These are phyloP conservation scores for Limnothrissa miodon DNA, from an alignment of 2,113 vertebrate species.

Conservation along the genomic window DNA sequence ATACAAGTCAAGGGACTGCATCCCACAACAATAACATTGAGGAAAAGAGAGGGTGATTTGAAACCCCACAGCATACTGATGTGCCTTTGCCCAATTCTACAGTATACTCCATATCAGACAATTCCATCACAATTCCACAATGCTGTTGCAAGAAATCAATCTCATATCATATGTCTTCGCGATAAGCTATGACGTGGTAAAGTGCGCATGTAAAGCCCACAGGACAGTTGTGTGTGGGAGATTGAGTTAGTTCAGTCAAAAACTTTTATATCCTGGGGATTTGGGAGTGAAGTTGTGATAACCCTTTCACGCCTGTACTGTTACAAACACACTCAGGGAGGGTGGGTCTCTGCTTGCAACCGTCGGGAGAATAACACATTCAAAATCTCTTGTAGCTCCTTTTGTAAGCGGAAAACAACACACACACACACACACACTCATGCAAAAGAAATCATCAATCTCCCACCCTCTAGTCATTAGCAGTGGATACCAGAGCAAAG, in stretches of 20 bases:
- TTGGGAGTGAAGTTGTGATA: neutral
- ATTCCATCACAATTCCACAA: neutral
- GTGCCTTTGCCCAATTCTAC: neutral
- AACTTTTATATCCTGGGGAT: neutral
- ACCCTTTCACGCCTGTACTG: neutral
- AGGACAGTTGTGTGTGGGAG: neutral
- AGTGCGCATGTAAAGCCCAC: neutral
- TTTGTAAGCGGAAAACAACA: neutral
- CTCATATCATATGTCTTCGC: neutral
- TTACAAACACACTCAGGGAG: neutral
- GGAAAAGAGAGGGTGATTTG: neutral
- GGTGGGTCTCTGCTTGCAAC: neutral
- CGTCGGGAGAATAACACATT: neutral
- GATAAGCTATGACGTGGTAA: neutral
- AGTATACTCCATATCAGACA: neutral
- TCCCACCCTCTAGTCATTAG: neutral
- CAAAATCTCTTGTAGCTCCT: neutral
- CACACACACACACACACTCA: neutral
- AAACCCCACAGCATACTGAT: neutral
- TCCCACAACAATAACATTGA: neutral
- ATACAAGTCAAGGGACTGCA: neutral
- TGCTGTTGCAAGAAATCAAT: neutral
- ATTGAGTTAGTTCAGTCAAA: neutral
- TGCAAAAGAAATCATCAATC: neutral
- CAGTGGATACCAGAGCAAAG: neutral